Evolutionary conservation across 2,888 invertebrate species (phyloP), one percentile per base, ranked within the genome.

Genomic region (Stratiomys singularior): DNA sequence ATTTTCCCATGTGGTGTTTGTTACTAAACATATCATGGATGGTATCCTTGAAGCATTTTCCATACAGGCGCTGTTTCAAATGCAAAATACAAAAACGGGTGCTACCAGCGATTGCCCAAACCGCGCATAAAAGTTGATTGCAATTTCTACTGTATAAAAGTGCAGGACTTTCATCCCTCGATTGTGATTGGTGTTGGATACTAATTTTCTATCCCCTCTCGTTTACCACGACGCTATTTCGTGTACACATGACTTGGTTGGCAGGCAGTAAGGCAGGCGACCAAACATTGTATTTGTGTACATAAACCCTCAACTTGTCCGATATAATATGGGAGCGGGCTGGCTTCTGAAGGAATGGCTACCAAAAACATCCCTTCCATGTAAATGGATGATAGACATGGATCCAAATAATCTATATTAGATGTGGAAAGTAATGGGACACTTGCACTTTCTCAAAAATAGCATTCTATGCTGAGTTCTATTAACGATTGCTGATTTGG

Each of bases 191-290:
- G 79, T 67, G 77, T 77, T 79, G 60, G 74, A 76, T 74, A 77
- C 79, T 76, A 77, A 79, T 77, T 76, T 76, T 46, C 76, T 76
- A 79, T 77, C 79, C 79, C 77, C 79, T 77, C 76, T 71, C 64
- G 74, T 52, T 69, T 60, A 11, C 69, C 71, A 71, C 76, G 37
- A 30, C 76, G 58, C 37, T 37, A 78, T 27, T 46, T 46, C 9
- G 3, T 37, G 37, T 37, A 37, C 37, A 37, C 37, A 37, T 5
- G 37, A 9, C 37, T 5, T 37, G 37, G 37, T 37, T 37, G 37
- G 9, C 46, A 46, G 2, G 46, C 47, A 21, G n/a, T n/a, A n/a
- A n/a, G 25, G 30, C 66, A 30, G 28, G 56, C 58, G 46, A 52
- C 44, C 9, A n/a, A 56, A 72, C 56, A 56, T 56, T 58, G 74